Evolutionary conservation across 2,797 vertebrate genomes (phyloP).

Genomic region (Cirrhinus mrigala): DNA sequence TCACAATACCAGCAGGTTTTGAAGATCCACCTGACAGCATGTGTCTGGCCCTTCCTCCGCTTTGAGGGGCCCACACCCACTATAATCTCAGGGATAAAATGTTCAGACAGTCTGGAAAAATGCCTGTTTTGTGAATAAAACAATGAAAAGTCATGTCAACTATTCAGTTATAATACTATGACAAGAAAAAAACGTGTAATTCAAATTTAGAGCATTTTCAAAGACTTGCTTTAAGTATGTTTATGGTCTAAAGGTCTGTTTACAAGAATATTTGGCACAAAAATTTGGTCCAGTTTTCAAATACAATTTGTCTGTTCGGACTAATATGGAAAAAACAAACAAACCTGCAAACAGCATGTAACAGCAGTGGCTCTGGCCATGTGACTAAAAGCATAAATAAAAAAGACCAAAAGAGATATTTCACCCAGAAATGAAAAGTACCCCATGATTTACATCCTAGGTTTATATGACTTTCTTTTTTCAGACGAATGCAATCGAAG

Average conservation of each 20-base stretch:
- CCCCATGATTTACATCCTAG: no score
- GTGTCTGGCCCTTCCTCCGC: constrained; percentile 29
- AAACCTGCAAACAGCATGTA: neutral
- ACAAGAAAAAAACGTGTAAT: neutral
- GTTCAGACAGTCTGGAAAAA: constrained; percentile 40
- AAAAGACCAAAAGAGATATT: no score
- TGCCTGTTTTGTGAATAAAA: constrained; percentile 16
- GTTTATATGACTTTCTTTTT: no score
- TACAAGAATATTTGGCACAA: neutral
- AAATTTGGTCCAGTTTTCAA: neutral
- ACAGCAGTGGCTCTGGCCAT: neutral
- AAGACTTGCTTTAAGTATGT: neutral
- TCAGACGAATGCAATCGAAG: no score
- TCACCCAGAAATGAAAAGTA: no score
- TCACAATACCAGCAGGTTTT: constrained; percentile 75
- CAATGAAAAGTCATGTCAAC: constrained; percentile 26
- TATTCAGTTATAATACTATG: constrained; percentile 12
- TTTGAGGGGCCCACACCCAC: constrained; percentile 36
- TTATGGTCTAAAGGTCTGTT: neutral
- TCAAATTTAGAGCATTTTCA: neutral
- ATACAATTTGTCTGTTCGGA: neutral
- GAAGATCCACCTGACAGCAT: constrained; percentile 41
- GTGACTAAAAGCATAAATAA: neutral
- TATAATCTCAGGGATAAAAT: constrained; percentile 52
- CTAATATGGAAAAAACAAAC: no score